Percentiles rank a stretch among this genome's conserved stretches.
These are phyloP conservation scores for Strigamia crassipes DNA, from an alignment of 2,888 invertebrate species.

Conservation along the genomic window DNA sequence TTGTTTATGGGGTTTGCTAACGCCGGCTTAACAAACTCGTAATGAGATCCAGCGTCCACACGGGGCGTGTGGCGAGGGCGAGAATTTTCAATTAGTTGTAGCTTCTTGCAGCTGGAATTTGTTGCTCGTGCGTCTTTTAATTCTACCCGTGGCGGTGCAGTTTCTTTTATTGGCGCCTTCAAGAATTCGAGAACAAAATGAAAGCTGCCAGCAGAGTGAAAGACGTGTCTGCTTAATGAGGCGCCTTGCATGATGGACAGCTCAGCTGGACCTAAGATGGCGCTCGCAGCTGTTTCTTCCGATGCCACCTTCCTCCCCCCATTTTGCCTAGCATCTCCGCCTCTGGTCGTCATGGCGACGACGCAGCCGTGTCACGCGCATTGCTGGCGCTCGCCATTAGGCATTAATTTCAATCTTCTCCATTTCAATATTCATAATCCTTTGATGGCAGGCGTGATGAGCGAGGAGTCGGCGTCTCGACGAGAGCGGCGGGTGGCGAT, in stretches of 20 bases:
- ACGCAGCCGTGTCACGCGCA: constrained; percentile 12
- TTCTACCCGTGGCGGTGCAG: constrained; percentile 16
- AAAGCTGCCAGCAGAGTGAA: constrained; percentile 16
- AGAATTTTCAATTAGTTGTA: constrained; percentile 21
- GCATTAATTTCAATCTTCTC: constrained; percentile 47
- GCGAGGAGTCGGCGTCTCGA: constrained; percentile 28
- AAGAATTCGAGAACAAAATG: constrained; percentile 21
- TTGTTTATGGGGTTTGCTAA: constrained; percentile 19
- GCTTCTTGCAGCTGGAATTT: constrained; percentile 21
- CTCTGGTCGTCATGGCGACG: constrained; percentile 16
- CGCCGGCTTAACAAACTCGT: constrained; percentile 21
- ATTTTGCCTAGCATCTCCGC: neutral
- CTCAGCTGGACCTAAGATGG: constrained; percentile 21
- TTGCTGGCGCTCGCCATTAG: constrained; percentile 38
- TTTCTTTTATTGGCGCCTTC: constrained; percentile 16
- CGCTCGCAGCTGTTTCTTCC: neutral
- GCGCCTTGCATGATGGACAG: constrained; percentile 16
- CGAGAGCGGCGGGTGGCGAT: constrained; percentile 43
- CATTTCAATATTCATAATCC: constrained; percentile 47
- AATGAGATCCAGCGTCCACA: constrained; percentile 21
- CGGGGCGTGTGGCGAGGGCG: constrained; percentile 16
- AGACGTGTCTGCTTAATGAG: constrained; percentile 16
- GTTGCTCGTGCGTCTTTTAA: constrained; percentile 21
- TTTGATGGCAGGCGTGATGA: constrained; percentile 8
- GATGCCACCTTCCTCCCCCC: neutral